Evolutionary conservation across 2,113 vertebrate species (phyloP).

Genomic region (Marcusenius ussheri): DNA sequence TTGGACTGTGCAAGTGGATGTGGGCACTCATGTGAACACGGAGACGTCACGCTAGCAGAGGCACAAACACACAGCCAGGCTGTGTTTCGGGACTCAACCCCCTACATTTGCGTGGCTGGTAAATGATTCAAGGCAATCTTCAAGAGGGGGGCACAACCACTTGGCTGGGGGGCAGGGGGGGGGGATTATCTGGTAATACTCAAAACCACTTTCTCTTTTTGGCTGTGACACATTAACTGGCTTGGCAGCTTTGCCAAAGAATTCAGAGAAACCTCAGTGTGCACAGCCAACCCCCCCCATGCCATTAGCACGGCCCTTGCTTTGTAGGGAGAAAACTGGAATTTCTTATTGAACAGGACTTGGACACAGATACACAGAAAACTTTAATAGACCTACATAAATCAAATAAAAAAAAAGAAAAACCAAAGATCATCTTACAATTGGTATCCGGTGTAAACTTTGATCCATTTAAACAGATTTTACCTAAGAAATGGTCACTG

Average conservation of each 20-base stretch:
- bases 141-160: not conserved
- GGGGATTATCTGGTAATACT: not conserved
- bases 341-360: not conserved
- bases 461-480: not conserved
- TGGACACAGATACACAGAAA: not conserved
- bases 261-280: not conserved
- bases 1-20: not conserved
- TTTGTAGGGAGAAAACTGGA: not conserved
- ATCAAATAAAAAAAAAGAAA: not conserved
- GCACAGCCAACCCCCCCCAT: not conserved
- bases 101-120: not conserved
- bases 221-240: not conserved
- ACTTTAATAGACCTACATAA: not conserved
- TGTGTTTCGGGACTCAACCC: not conserved
- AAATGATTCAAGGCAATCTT: not conserved
- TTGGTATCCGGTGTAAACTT: not conserved
- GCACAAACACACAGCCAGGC: not conserved
- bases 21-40: not conserved
- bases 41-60: not conserved
- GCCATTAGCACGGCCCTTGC: not conserved
- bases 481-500: not conserved
- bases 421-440: not conserved
- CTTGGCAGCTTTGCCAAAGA: not conserved
- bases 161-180: not conserved
- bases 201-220: constrained; percentile 5